Percentiles rank a stretch among this genome's conserved stretches.
Evolutionary conservation across 2,113 vertebrate genomes (phyloP).

Genomic region (Nannospalax galili): DNA sequence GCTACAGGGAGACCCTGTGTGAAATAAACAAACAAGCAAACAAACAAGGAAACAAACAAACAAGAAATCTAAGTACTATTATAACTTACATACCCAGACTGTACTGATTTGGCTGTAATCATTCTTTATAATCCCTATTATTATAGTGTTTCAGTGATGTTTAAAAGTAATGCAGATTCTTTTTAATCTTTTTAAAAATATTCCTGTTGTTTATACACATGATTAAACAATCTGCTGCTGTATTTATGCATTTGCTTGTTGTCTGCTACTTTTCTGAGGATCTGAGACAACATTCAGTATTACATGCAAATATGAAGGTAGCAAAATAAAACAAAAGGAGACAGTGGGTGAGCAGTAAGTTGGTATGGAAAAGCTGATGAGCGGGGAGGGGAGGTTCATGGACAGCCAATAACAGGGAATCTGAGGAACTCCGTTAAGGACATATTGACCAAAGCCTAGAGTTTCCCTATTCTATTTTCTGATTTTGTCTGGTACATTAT

Average conservation of each 20-base stretch:
- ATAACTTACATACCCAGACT: neutral
- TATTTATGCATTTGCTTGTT: constrained; percentile 43
- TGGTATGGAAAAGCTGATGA: neutral
- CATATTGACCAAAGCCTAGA: neutral
- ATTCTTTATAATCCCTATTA: neutral
- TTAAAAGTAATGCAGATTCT: neutral
- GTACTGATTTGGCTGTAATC: neutral
- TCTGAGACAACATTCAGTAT: constrained; percentile 14
- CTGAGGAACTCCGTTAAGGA: neutral
- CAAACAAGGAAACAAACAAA: no score
- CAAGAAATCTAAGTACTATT: neutral
- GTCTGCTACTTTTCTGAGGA: constrained; percentile 7
- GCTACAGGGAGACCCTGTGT: no score
- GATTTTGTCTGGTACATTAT: neutral
- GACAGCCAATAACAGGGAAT: neutral
- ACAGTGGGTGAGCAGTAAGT: neutral
- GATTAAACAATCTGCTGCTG: constrained; percentile 36
- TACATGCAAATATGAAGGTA: neutral
- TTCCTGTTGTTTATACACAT: neutral
- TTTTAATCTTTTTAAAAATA: neutral
- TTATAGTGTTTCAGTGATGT: constrained; percentile 17
- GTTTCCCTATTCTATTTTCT: constrained; percentile 28
- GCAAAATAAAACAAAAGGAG: constrained; percentile 7
- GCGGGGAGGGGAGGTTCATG: neutral
- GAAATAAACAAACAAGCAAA: no score